Base-by-base conservation (phyloP, 1,140 invertebrate species). In the Holcopasites calliopsidis region DNA sequence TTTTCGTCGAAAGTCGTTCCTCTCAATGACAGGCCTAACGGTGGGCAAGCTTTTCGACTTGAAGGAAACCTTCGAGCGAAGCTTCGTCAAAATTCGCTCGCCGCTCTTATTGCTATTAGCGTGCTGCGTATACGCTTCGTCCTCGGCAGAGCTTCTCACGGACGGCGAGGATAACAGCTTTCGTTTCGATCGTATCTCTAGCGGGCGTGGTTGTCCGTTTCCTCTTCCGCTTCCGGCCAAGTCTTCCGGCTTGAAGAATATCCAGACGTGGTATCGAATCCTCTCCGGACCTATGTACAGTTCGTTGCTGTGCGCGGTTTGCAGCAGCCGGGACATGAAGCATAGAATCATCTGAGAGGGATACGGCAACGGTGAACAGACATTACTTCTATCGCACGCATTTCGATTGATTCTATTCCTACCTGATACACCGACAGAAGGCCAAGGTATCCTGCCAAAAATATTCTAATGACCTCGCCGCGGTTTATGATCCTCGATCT, bases 341-440 rank as follows among this genome's bases (percentile, higher is more conserved):
- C 71, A 69, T 21, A 85, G 35, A 1, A 61, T 18, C 33, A 85
- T 21, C 82, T 85, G 31, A 10, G 58, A 64, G 10, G 0, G 4
- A 7, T 13, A 49, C 16, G 5, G 1, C 3, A 16, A 47, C 13
- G 10, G 16, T 44, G 3, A 3, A 35, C 3, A 4, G 18, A 26
- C 1, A 5, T 1, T 0, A 6, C 2, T 7, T 28, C 13, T 11
- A 18, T 44, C 31, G 18, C 5, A n/a, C 16, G 21, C 4, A 7
- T 4, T 2, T 18, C 13, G 21, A 0, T 23, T 35, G 13, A 3
- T 13, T 35, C 1, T 1, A 7, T 16, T 1, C 13, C 5, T 58
- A 84, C 84, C 69, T 85, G 84, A 49, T 84, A 84, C 47, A 64
- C 13, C 3, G 77, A 72, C 1, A 79, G 10, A 2, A 80, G 33